These are phyloP conservation scores for Psix sp. DNA, from an alignment of 1,140 invertebrate genomes.

Conservation along the genomic window DNA sequence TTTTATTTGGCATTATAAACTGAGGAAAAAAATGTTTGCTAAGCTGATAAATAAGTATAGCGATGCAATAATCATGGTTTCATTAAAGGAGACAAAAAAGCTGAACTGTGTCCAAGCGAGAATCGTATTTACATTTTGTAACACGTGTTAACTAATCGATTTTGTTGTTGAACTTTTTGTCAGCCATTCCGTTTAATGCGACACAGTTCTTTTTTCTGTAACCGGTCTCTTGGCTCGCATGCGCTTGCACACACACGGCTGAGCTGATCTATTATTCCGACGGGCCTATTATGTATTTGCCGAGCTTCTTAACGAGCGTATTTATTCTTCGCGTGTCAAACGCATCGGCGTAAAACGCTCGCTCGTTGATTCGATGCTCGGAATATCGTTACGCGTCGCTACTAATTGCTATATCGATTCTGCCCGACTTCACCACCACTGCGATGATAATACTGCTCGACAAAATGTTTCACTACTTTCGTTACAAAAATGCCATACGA, in stretches of 20 bases:
- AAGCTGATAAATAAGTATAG: too few relatives aligned
- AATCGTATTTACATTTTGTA: constrained; percentile 47
- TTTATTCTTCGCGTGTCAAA: constrained; percentile 65
- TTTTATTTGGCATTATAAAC: too few relatives aligned
- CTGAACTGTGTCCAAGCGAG: constrained; percentile 8
- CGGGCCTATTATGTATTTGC: constrained; percentile 67
- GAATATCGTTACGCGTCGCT: constrained; percentile 55
- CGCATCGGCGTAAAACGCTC: constrained; percentile 55
- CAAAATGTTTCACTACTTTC: constrained; percentile 56
- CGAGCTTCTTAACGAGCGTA: constrained; percentile 64
- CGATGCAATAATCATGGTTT: neutral
- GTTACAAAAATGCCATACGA: constrained; percentile 37
- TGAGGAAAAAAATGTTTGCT: too few relatives aligned
- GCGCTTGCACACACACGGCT: constrained; percentile 23
- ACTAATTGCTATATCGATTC: constrained; percentile 58
- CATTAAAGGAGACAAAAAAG: constrained; percentile 1
- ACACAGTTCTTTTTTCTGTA: constrained; percentile 42
- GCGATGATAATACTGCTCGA: constrained; percentile 54
- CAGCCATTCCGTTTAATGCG: constrained; percentile 29
- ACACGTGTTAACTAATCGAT: constrained; percentile 49
- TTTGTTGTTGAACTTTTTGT: constrained; percentile 49
- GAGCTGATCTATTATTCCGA: constrained; percentile 62
- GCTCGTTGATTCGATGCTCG: constrained; percentile 52
- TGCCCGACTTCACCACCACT: constrained; percentile 47
- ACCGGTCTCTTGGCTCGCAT: constrained; percentile 16